Conservation (phyloP, 2,113 vertebrate genomes). For the Corythaixoides concolor region DNA sequence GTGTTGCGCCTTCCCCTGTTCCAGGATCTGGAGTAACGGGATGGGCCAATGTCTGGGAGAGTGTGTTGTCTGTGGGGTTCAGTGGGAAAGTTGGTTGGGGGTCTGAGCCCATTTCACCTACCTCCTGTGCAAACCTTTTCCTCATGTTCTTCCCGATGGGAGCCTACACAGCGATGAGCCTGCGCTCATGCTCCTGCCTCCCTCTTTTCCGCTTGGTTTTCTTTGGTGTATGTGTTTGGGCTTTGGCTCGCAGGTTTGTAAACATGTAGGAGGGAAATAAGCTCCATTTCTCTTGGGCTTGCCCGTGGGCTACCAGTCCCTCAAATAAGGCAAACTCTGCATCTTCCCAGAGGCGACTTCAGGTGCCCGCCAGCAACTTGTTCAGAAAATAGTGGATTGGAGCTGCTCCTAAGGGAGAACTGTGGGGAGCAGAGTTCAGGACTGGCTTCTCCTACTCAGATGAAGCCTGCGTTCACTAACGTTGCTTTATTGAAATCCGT, state of each 20-base stretch:
- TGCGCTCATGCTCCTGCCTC: not conserved
- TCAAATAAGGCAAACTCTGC: not conserved
- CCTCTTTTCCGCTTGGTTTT: not conserved
- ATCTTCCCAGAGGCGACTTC: not conserved
- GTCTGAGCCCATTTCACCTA: not conserved
- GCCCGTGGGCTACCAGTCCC: not conserved
- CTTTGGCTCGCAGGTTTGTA: not conserved
- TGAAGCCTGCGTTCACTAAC: not conserved
- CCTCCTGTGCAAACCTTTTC: not conserved
- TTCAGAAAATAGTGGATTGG: not conserved
- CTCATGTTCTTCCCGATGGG: not conserved
- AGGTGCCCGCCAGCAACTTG: not conserved
- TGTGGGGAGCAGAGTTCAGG: not conserved
- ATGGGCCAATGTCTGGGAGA: not conserved
- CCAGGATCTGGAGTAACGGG: not conserved
- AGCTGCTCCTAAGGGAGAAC: not conserved
- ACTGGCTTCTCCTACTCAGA: not conserved
- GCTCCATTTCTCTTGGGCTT: not conserved
- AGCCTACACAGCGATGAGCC: not conserved
- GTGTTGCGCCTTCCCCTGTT: conserved; percentile 1
- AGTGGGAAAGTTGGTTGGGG: not conserved
- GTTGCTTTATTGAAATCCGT: not conserved
- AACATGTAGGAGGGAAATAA: not conserved
- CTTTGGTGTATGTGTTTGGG: not conserved
- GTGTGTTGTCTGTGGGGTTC: not conserved